These are phyloP conservation scores for Phenganax marumi DNA, from an alignment of 92 coral and sea anemone species.

Conservation along the genomic window DNA sequence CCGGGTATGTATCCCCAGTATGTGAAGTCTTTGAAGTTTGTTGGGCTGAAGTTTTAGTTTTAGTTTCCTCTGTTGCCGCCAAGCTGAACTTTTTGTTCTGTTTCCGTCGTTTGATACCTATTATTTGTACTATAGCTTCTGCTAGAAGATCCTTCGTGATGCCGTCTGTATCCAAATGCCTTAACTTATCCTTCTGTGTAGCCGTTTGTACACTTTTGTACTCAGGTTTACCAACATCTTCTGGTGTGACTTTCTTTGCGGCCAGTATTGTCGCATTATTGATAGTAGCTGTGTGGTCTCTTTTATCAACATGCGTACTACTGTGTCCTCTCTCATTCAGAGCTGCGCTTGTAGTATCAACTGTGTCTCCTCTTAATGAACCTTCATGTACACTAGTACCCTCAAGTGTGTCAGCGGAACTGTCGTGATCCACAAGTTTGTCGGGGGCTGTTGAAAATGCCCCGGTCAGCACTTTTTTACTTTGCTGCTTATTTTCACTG, in stretches of 20 bases:
- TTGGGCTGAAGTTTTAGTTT: neutral
- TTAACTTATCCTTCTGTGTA: neutral
- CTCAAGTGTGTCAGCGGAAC: neutral
- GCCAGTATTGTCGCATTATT: neutral
- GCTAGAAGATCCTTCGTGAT: slow-evolving; percentile 62
- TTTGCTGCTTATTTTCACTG: neutral
- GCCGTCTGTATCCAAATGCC: neutral
- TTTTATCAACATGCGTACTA: neutral
- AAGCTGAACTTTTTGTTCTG: slow-evolving; percentile 44
- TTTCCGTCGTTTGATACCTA: slow-evolving; percentile 67
- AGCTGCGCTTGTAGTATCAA: no score
- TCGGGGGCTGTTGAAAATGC: neutral
- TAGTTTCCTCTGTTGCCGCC: slow-evolving; percentile 9
- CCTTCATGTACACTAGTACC: neutral
- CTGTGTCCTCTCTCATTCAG: neutral
- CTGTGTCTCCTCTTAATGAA: neutral
- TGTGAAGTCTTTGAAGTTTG: neutral
- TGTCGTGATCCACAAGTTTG: neutral
- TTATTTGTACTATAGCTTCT: slow-evolving; percentile 91
- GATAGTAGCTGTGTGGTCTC: neutral
- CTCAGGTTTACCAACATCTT: neutral
- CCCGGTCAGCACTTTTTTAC: neutral
- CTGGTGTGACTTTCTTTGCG: neutral
- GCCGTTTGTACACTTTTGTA: neutral
- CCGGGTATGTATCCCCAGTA: neutral